Base-by-base conservation (phyloP, 2,888 invertebrate species). In the Perizoma flavofasciatum region DNA sequence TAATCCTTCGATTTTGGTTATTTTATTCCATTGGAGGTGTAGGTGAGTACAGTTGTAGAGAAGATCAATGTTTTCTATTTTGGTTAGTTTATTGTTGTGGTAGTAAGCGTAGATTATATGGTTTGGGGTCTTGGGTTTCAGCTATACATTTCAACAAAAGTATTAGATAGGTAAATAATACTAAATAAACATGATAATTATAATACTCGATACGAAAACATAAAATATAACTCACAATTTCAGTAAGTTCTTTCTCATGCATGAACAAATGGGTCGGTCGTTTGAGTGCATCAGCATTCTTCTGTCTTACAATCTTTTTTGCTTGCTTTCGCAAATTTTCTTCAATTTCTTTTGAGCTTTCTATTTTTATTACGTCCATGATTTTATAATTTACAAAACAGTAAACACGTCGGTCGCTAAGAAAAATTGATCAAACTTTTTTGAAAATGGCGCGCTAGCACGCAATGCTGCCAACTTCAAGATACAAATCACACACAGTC, bases 21-120 rank as follows among this genome's bases (percentile, higher is more conserved):
- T 95, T 78, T 94, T 94, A 78, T 97, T 97, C 88, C 95, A 96
- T 84, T 96, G 97, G 10, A 96, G 81, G 81, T 94, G 97, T 49
- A 96, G 86, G 69, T 96, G 94, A 1, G 94, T 95, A 45, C 97
- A 82, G 69, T 95, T 94, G 49, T 83, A 88, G 4, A 97, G 88
- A 33, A 88, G 82, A 50, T 94, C 90, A 6, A 98, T 77, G 73
- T 96, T 96, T 78, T 96, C 93, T 32, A 98, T 94, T 79, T 94
- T 94, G 0, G 93, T 83, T 67, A 98, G 95, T 70, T 94, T 93
- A 81, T 98, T 98, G 75, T 96, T 96, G 77, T 97, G 98, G 44
- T 96, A 92, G 85, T 95, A 98, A 11, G 96, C 91, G 67, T 95
- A 93, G 22, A 93, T 90, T 46, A 96, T 69, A 51, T 92, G 78